These are phyloP conservation scores for Uropetala carovei DNA, from an alignment of 2,888 invertebrate species.

Conservation along the genomic window DNA sequence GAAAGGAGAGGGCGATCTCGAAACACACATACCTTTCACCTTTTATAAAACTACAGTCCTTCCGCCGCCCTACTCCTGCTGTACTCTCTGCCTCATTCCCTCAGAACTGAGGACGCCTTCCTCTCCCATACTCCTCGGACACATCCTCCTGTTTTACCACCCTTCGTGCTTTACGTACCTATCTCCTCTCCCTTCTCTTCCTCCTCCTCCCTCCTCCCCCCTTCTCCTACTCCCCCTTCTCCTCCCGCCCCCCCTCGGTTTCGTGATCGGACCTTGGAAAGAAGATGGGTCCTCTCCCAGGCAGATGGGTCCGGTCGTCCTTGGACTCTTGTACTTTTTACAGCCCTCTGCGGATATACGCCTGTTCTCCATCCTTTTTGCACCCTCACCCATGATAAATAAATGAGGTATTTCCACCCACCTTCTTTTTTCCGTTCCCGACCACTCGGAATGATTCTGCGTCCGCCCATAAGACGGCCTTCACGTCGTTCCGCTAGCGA, in stretches of 20 bases:
- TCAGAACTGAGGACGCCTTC: too few species aligned
- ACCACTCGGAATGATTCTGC: neutral
- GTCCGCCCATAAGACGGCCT: neutral
- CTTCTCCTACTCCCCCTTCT: neutral
- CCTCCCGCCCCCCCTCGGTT: neutral
- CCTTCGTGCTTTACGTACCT: neutral
- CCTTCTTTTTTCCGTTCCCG: neutral
- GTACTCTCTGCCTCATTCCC: too few species aligned
- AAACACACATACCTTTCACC: neutral
- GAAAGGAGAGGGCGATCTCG: neutral
- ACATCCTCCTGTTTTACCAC: neutral
- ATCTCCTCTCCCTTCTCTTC: neutral
- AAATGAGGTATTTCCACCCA: neutral
- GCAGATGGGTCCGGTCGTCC: constrained; percentile 46
- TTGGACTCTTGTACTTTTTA: neutral
- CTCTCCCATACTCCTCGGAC: neutral
- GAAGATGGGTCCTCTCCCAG: neutral
- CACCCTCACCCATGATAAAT: constrained; percentile 27
- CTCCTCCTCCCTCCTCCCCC: neutral
- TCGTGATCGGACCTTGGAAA: constrained; percentile 29
- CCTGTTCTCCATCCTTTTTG: neutral
- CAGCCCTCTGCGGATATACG: neutral
- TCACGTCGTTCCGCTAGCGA: neutral
- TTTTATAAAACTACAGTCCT: neutral
- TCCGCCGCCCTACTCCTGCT: neutral